Conservation (phyloP, 2,888 invertebrate species). For the Agrotis ipsilon region DNA sequence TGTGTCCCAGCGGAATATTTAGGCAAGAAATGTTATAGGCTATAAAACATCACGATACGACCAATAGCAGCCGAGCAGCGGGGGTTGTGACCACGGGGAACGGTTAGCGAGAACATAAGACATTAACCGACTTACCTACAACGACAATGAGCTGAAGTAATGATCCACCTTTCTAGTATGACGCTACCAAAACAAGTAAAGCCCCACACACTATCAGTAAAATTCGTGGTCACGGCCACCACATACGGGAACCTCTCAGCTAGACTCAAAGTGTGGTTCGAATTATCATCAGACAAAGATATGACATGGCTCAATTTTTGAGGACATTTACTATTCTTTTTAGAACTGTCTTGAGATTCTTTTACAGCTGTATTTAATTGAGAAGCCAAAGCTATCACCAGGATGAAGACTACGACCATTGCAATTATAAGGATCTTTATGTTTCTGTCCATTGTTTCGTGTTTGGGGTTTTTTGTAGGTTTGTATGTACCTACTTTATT, state of each 20-base stretch:
- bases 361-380: not conserved
- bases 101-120: too few species aligned
- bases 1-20: too few species aligned
- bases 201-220: conserved; percentile 24
- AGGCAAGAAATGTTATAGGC: too few species aligned
- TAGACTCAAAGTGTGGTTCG: not conserved
- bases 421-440: conserved; percentile 1
- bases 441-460: not conserved
- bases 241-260: conserved; percentile 47
- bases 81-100: too few species aligned
- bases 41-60: too few species aligned
- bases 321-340: not conserved
- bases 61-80: too few species aligned
- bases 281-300: not conserved
- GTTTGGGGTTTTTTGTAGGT: not conserved
- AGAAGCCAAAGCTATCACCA: not conserved
- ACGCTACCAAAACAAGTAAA: conserved; percentile 49
- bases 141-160: conserved; percentile 48
- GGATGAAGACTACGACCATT: not conserved
- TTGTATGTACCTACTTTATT: too few species aligned
- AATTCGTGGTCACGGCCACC: conserved; percentile 35
- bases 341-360: not conserved
- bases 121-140: conserved; percentile 29
- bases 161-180: conserved; percentile 37
- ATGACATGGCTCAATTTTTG: conserved; percentile 12